Conservation (phyloP, 2,113 vertebrate species). For the Muntiacus muntjak region DNA sequence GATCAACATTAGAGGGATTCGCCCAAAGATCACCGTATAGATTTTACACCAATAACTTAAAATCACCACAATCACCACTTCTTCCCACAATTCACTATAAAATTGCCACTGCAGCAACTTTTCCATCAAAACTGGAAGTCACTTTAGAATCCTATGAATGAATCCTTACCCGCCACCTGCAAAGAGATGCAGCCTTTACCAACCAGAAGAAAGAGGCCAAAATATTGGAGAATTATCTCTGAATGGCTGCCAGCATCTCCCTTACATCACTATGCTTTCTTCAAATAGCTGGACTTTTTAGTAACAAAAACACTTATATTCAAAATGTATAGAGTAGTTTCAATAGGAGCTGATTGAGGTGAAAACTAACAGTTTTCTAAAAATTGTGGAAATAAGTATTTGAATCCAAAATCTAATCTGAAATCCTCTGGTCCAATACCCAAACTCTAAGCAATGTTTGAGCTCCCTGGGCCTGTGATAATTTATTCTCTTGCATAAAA, state of each 20-base stretch:
- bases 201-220: neutral
- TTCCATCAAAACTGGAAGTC: neutral
- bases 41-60: neutral
- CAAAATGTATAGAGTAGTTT: conserved; percentile 12
- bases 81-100: neutral
- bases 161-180: neutral
- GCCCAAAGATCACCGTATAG: neutral
- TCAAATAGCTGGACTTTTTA: conserved; percentile 30
- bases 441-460: neutral
- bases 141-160: neutral
- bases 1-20: neutral
- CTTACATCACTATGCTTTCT: neutral
- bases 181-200: neutral
- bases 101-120: neutral
- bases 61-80: neutral
- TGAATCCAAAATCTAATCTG: conserved; percentile 30
- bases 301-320: neutral
- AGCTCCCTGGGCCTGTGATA: neutral
- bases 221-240: neutral
- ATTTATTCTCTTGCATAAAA: conserved; percentile 25
- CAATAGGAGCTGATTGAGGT: conserved; percentile 48
- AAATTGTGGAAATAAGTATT: neutral
- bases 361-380: neutral
- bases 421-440: conserved; percentile 34
- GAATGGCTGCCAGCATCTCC: neutral